A percentile compares a stretch with the other conserved stretches of the same genome.
phyloP scores from a whole-genome alignment of 2,888 invertebrate species.

The Anthophora plumipes region DNA sequence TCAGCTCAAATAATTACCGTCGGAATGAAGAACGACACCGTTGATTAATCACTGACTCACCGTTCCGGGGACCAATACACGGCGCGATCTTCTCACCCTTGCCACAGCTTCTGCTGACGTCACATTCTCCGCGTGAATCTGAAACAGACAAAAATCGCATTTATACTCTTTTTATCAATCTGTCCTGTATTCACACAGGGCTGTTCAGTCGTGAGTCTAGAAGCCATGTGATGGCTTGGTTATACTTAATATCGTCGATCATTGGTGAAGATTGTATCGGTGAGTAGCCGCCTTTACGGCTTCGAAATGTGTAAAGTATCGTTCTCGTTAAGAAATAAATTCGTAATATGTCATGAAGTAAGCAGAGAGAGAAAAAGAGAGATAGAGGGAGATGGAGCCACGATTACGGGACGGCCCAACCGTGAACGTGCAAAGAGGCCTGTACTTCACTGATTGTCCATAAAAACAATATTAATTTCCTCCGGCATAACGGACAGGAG shows the following conservation, averaged over 20 bases:
- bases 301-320: constrained; percentile 21
- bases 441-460: constrained; percentile 37
- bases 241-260: constrained; percentile 15
- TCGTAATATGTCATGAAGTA: constrained; percentile 31
- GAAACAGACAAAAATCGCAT: constrained; percentile 56
- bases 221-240: not conserved
- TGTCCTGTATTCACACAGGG: not conserved
- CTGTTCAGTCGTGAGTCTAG: not conserved
- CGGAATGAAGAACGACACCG: constrained; percentile 41
- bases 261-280: constrained; percentile 19
- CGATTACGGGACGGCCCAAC: constrained; percentile 26
- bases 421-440: constrained; percentile 31
- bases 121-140: constrained; percentile 56
- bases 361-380: constrained; percentile 30
- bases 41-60: constrained; percentile 72
- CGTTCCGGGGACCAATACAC: constrained; percentile 46
- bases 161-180: constrained; percentile 22
- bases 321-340: constrained; percentile 21
- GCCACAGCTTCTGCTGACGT: constrained; percentile 46
- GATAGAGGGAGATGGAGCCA: constrained; percentile 23
- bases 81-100: constrained; percentile 41
- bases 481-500: constrained; percentile 41
- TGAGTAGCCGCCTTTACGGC: not conserved
- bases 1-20: constrained; percentile 69
- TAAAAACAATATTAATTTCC: constrained; percentile 69